Conservation (phyloP, 2,113 vertebrate genomes). For the Alectura lathami region DNA sequence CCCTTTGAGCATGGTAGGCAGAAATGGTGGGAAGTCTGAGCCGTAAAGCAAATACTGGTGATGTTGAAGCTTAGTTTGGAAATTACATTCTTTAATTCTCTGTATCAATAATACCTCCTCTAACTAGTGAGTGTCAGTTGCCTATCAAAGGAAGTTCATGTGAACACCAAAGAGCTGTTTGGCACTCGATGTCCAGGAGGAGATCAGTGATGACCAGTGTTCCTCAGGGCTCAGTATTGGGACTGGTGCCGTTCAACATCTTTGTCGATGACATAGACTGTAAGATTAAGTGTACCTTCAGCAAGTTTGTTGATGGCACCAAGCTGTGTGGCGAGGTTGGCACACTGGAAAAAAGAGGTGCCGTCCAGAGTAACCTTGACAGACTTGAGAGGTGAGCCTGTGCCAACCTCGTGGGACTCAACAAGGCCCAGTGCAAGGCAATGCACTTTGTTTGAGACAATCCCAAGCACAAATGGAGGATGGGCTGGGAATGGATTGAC, state of each 20-base stretch:
- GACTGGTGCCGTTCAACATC: neutral
- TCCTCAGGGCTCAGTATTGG: neutral
- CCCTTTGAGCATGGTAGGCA: neutral
- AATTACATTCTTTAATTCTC: neutral
- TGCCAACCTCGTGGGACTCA: too few relatives aligned
- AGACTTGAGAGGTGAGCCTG: too few relatives aligned
- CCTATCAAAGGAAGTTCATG: neutral
- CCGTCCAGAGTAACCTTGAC: too few relatives aligned
- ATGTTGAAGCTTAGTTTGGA: neutral
- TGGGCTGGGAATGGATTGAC: too few relatives aligned
- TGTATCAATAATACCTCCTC: neutral
- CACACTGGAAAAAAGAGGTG: too few relatives aligned
- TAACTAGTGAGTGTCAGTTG: neutral
- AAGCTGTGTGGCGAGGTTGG: neutral
- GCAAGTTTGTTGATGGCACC: neutral
- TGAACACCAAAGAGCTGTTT: neutral
- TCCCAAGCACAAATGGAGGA: too few relatives aligned
- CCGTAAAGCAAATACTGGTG: neutral
- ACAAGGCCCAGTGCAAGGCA: too few relatives aligned
- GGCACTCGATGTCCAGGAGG: too few relatives aligned
- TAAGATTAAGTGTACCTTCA: neutral
- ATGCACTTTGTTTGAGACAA: too few relatives aligned
- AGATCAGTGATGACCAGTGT: neutral
- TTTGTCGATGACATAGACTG: neutral
- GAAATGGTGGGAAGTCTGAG: neutral